Conservation (phyloP, 2,113 vertebrate species). For the Erythrocercus mccallii region DNA sequence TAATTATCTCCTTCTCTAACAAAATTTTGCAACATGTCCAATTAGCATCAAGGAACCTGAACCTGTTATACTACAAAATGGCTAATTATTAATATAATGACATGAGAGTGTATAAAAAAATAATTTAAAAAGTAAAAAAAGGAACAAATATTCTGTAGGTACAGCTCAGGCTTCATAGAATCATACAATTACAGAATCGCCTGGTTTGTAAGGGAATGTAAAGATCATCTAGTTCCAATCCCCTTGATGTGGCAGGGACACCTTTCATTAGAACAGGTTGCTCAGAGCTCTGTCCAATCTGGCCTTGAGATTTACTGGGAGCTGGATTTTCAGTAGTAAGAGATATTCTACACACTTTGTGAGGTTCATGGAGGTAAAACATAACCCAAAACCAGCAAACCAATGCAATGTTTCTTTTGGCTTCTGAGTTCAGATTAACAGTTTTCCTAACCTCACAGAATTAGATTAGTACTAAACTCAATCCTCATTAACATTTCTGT, state of each 20-base stretch:
- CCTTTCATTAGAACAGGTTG: background rate
- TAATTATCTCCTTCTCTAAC: background rate
- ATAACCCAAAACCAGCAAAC: background rate
- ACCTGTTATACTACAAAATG: background rate
- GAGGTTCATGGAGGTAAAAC: background rate
- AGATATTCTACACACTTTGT: background rate
- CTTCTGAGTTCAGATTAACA: fast-evolving
- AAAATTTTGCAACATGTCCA: background rate
- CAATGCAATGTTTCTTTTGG: background rate
- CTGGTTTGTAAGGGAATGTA: background rate
- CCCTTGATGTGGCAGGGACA: background rate
- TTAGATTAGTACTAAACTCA: background rate
- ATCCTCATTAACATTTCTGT: background rate
- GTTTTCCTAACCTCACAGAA: background rate
- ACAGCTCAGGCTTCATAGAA: background rate
- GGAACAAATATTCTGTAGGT: background rate
- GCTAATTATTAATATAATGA: background rate
- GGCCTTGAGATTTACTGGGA: background rate
- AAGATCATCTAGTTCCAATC: background rate
- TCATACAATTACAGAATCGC: background rate
- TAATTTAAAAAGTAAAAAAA: background rate
- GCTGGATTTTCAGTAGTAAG: background rate
- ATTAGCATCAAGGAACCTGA: background rate
- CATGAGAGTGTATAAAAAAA: fast-evolving
- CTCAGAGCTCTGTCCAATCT: fast-evolving